Evolutionary conservation across 2,113 vertebrate genomes (phyloP), one percentile per base, ranked within the genome.

Genomic region (Dipodomys stephensi): DNA sequence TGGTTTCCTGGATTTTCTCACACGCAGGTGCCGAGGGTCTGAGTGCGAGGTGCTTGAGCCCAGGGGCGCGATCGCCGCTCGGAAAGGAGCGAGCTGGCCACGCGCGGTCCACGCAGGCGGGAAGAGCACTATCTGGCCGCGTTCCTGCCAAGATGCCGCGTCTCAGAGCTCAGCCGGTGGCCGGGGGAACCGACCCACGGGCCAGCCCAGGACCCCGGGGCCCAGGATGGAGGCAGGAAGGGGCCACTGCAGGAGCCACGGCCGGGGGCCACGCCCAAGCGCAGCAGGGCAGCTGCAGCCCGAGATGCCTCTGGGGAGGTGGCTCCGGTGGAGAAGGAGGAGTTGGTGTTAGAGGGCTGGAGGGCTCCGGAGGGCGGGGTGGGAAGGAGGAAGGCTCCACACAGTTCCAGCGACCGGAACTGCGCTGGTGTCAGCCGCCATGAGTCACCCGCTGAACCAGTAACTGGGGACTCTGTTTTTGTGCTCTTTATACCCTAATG

Each of bases 81-180:
- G 72, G 23, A 86, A 90, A 60, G 78, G 25, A 78, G 57, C 76
- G 67, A 28, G 71, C 30, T 7, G 23, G 83, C 68, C 74, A 79
- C 73, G 90, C 88, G 79, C 83, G 86, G 74, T 15, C 73, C 35
- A 79, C 67, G 62, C 80, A 94, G 86, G 69, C 80, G 86, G 74
- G 62, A 82, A 72, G 84, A 87, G 73, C 62, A 65, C 92, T 13
- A 73, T 71, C 74, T 71, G 35, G 78, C 67, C 73, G 5, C 78
- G 73, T 74, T 74, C 16, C 32, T 81, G 88, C 39, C 89, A 62
- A 62, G 68, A 87, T 7, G 82, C 67, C 72, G 44, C 71, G 90
- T 77, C 90, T 79, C 72, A 78, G 71, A 96, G 74, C 78, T 83
- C 78, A 64, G 91, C 13, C 20, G 16, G 46, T 32, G 82, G 39